Percentiles rank a stretch among this genome's conserved stretches.
phyloP scores from a whole-genome alignment of 2,888 invertebrate species.

The Sipha maydis region DNA sequence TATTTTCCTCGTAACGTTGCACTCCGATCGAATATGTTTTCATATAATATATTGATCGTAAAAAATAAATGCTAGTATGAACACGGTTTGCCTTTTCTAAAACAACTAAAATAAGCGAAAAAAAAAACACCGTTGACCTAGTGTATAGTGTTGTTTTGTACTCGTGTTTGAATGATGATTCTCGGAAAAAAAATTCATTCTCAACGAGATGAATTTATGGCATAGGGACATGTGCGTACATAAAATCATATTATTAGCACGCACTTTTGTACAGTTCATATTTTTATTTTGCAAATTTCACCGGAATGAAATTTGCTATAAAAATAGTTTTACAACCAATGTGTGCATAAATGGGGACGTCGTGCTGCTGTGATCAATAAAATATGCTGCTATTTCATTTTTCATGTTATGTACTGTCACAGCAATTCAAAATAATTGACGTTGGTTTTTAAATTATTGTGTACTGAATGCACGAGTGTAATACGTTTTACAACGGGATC shows the following conservation, averaged over 20 bases:
- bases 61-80: too few species aligned
- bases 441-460: conserved; percentile 12
- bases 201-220: not conserved
- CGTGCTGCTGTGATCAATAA: conserved; percentile 25
- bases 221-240: too few species aligned
- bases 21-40: too few species aligned
- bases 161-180: not conserved
- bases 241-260: not conserved
- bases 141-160: not conserved
- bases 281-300: conserved; percentile 9
- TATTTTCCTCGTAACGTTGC: too few species aligned
- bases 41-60: too few species aligned
- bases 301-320: conserved; percentile 15
- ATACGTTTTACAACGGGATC: not conserved
- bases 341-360: too few species aligned
- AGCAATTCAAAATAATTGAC: conserved; percentile 34
- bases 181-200: not conserved
- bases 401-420: conserved; percentile 18
- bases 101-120: not conserved
- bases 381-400: conserved; percentile 29
- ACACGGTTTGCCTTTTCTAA: too few species aligned
- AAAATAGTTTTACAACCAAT: conserved; percentile 48
- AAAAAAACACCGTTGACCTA: not conserved
- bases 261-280: not conserved
- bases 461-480: too few species aligned